Base-by-base conservation (phyloP, 1,140 invertebrate genomes). In the Diorhabda elongata region DNA sequence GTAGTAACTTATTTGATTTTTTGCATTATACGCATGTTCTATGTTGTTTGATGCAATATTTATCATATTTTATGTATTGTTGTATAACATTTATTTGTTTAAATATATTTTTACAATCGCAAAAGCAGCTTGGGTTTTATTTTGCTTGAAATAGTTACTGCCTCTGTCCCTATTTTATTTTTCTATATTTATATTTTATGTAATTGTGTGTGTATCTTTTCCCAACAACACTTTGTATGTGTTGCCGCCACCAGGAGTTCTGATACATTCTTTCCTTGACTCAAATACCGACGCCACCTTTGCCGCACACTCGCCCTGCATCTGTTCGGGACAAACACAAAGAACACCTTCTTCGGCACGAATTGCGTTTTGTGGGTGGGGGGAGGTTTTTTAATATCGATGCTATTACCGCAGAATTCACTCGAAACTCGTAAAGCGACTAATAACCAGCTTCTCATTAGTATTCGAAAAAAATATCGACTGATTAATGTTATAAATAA, bases 41-140 rank as follows among this genome's bases (percentile, higher is more conserved):
- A 76, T 80, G 78, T 81, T 81, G 78, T 78, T 80, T 77, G 75
- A 81, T 80, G 79, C 79, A 81, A 81, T 81, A 81, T 80, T 78
- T 78, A 77, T 77, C 74, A 78, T 79, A 79, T 79, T 79, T 79
- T 79, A 79, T 79, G 77, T 79, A 79, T 74, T 79, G 78, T 79
- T 79, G 78, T 79, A 76, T 78, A 78, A 78, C 77, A 72, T 78
- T 78, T 80, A 81, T 81, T 81, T 81, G 79, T 81, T 81, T 76
- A 81, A 81, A 81, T 81, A 81, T 81, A 81, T 81, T 81, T 81
- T 81, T 81, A 81, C 79, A 80, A 78, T 79, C 76, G 78, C 78
- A 76, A 76, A 78, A 78, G 73, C 75, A 76, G 78, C 78, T 80
- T 80, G 79, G 78, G 78, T 80, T 81, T 80, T 80, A 80, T 81